Evolutionary conservation across 2,797 vertebrate species (phyloP), one percentile per base, ranked within the genome.

Genomic region (Borostomias antarcticus): DNA sequence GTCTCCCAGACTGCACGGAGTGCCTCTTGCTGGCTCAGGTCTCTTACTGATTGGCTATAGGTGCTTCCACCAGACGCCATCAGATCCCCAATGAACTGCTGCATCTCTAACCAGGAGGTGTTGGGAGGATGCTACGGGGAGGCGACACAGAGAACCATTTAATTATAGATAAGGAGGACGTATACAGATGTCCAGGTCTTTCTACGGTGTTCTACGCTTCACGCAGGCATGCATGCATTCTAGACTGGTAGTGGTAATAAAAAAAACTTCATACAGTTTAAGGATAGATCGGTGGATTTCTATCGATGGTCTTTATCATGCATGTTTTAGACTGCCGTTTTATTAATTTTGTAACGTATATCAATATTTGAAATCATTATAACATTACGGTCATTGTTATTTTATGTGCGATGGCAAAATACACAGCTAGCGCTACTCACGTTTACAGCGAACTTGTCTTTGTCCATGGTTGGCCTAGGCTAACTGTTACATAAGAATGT

Each of bases 71-170:
- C 90, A 65, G 91, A 90, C 40, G 88, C 79, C 71, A 93, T 77
- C 0, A 94, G 88, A 60, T 93, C 92, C 3, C 92, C 90, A 40
- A 92, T 89, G 78, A 92, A 92, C 74, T 92, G 91, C 61, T 92
- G 88, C 90, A 93, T 90, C 62, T 93, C 92, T 86, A 91, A 84
- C 92, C 92, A 93, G 70, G 92, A 90, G 86, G 15, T n/a, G 40
- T 86, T 86, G 23, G 86, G 85, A 56, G 64, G 86, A 58, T 82
- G 73, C 90, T 92, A 79, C 17, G 11, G n/a, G 47, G 10, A 58
- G 28, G 51, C 7, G 21, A 59, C 19, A 43, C 11, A 6, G 51
- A 54, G 45, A 23, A 45, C n/a, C 4, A 45, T 45, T 43, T 4
- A 15, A 45, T 45, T 45, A 45, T 17, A 17, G 40, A 45, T 3